These are phyloP conservation scores for Xylocampa areola DNA, from an alignment of 2,888 invertebrate species.

Conservation along the genomic window DNA sequence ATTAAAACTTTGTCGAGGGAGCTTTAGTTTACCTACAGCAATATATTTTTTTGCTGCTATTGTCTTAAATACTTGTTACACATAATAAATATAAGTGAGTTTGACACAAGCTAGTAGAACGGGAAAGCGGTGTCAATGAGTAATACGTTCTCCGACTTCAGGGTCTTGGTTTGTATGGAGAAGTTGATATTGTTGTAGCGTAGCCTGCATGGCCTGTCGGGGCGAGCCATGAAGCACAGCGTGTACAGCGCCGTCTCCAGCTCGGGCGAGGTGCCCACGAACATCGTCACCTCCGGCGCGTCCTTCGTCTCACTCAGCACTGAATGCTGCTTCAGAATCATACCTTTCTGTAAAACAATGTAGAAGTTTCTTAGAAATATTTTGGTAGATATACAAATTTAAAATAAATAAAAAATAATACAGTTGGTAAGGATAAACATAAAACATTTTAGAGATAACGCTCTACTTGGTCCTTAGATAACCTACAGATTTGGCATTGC, in stretches of 20 bases:
- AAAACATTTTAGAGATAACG: too few relatives aligned
- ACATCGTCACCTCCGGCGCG: slow-evolving; percentile 94
- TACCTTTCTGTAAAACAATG: slow-evolving; percentile 92
- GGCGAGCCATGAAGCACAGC: slow-evolving; percentile 95
- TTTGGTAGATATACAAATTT: neutral
- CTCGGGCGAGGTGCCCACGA: slow-evolving; percentile 97
- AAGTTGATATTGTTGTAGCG: slow-evolving; percentile 81
- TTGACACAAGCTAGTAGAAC: slow-evolving; percentile 59
- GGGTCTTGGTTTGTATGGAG: slow-evolving; percentile 83
- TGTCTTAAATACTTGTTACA: neutral
- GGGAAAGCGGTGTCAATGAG: slow-evolving; percentile 85
- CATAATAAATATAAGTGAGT: neutral
- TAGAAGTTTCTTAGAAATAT: too few relatives aligned
- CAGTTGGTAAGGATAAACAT: too few relatives aligned
- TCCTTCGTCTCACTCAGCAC: slow-evolving; percentile 92
- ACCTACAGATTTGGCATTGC: slow-evolving; percentile 4
- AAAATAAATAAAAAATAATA: too few relatives aligned
- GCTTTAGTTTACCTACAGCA: neutral
- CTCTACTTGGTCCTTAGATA: slow-evolving; percentile 8
- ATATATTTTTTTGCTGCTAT: neutral
- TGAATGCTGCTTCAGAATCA: slow-evolving; percentile 93
- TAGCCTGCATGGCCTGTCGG: slow-evolving; percentile 93
- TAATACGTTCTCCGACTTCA: slow-evolving; percentile 77
- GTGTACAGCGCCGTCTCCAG: slow-evolving; percentile 97
- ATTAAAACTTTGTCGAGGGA: slow-evolving; percentile 7